A percentile compares a stretch with the other conserved stretches of the same genome.
phyloP scores from a whole-genome alignment of 2,888 invertebrate species.

The Tenthredo mesomela region DNA sequence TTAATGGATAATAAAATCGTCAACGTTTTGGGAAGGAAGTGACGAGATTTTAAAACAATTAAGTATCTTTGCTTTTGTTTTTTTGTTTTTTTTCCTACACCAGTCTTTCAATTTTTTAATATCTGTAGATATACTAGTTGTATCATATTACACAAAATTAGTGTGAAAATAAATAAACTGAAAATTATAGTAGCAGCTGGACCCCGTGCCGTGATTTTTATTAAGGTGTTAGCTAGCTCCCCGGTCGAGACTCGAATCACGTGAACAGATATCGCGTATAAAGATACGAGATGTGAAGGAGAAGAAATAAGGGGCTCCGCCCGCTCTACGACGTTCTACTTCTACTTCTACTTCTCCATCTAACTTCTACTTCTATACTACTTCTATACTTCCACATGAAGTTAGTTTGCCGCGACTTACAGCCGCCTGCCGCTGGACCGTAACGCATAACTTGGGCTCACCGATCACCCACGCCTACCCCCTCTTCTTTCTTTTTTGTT shows the following conservation, averaged over 20 bases:
- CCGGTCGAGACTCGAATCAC: conserved; percentile 2
- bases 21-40: background rate
- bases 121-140: background rate
- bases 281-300: conserved; percentile 21
- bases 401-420: conserved; percentile 11
- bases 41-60: background rate
- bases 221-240: background rate
- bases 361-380: background rate
- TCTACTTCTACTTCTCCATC: conserved; percentile 19
- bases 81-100: no score
- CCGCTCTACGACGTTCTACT: conserved; percentile 29
- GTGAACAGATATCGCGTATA: conserved; percentile 14
- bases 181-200: conserved; percentile 2
- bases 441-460: conserved; percentile 49
- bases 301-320: background rate
- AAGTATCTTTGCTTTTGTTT: background rate
- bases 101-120: background rate
- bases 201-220: conserved; percentile 35
- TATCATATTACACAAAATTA: background rate
- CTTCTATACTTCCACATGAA: background rate
- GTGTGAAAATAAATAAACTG: background rate
- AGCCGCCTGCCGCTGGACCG: conserved; percentile 44
- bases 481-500: background rate
- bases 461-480: conserved; percentile 47
- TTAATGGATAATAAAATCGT: background rate